A percentile compares a stretch with the other conserved stretches of the same genome.
These are phyloP conservation scores for Heterochromis multidens DNA, from an alignment of 2,113 vertebrate species.

Conservation along the genomic window DNA sequence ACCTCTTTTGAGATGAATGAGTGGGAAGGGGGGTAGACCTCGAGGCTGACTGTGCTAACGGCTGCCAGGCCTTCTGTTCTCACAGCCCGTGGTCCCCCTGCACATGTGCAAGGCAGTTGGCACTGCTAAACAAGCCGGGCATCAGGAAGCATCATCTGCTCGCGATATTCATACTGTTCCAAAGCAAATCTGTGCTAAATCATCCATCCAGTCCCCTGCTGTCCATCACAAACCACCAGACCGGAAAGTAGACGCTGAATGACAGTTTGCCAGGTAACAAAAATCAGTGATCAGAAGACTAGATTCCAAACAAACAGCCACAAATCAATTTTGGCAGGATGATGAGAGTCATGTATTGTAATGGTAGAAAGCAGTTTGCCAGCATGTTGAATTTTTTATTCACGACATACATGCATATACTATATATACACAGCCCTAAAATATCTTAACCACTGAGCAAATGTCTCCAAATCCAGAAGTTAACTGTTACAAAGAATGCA, in stretches of 20 bases:
- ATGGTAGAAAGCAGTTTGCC: neutral
- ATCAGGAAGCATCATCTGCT: slow-evolving; percentile 71
- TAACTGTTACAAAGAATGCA: slow-evolving; percentile 71
- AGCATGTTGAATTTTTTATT: slow-evolving; percentile 27
- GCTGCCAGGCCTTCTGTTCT: slow-evolving; percentile 67
- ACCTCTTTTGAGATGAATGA: slow-evolving; percentile 39
- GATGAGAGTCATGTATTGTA: neutral
- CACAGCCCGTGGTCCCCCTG: slow-evolving; percentile 39
- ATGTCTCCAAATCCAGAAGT: slow-evolving; percentile 67
- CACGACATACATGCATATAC: slow-evolving; percentile 39
- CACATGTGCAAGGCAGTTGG: slow-evolving; percentile 67
- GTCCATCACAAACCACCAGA: slow-evolving; percentile 57
- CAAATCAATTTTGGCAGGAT: neutral
- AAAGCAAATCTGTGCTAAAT: slow-evolving; percentile 68
- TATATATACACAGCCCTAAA: slow-evolving; percentile 51
- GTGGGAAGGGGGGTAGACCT: neutral
- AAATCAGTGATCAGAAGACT: slow-evolving; percentile 31
- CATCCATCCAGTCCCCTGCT: slow-evolving; percentile 61
- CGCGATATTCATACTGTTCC: slow-evolving; percentile 47
- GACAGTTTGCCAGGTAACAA: slow-evolving; percentile 58
- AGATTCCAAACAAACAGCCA: neutral
- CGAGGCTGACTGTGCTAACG: slow-evolving; percentile 29
- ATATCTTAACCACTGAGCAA: slow-evolving; percentile 69
- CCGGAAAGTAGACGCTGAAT: slow-evolving; percentile 58
- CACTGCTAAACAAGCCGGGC: slow-evolving; percentile 53